phyloP scores from a whole-genome alignment of 2,888 invertebrate genomes.

The Apodemia zela region DNA sequence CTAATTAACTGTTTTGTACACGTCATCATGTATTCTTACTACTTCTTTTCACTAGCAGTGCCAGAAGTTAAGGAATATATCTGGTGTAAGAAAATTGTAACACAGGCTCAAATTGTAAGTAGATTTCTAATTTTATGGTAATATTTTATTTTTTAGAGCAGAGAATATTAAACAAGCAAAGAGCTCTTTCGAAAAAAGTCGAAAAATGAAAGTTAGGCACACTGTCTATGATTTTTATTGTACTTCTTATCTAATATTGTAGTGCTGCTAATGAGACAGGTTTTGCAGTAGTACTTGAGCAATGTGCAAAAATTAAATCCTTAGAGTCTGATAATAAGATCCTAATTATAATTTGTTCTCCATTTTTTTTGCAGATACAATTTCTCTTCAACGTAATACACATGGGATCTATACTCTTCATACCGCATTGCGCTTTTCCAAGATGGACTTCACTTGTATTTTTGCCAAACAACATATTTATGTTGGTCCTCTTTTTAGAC shows the following conservation, averaged over 20 bases:
- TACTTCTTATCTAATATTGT: too few species aligned
- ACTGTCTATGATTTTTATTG: too few species aligned
- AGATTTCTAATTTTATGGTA: neutral
- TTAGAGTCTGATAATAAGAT: neutral
- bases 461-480: constrained; percentile 83
- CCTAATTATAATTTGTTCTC: neutral
- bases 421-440: constrained; percentile 80
- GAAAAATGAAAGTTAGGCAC: too few species aligned
- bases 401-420: constrained; percentile 64
- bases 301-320: too few species aligned
- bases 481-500: constrained; percentile 83
- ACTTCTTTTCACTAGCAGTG: constrained; percentile 85
- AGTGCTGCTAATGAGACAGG: too few species aligned
- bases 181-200: too few species aligned
- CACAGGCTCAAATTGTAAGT: constrained; percentile 87
- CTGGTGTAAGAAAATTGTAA: constrained; percentile 92
- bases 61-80: constrained; percentile 83
- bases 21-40: constrained; percentile 88
- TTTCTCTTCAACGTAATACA: constrained; percentile 82
- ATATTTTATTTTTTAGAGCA: too few species aligned
- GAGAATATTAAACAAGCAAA: too few species aligned
- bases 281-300: too few species aligned
- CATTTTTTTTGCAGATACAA: constrained; percentile 73
- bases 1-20: constrained; percentile 87
- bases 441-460: constrained; percentile 73